Evolutionary conservation across 2,113 vertebrate species (phyloP), one percentile per base, ranked within the genome.

Genomic region (Festucalex cinctus): DNA sequence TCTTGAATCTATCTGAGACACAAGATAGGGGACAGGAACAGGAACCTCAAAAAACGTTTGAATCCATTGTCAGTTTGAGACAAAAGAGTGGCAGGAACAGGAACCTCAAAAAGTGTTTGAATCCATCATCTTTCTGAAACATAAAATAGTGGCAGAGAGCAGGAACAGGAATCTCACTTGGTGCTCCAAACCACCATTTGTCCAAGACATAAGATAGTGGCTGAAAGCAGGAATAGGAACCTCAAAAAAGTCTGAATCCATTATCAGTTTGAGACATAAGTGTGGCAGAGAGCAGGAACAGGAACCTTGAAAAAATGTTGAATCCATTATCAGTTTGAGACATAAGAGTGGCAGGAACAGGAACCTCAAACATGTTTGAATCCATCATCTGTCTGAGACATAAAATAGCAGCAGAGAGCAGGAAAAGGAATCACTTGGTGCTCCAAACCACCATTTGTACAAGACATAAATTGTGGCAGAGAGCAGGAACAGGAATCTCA

Each of bases 21-120:
- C 13, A 53, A 53, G 3, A 22, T 9, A 9, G 49, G 13, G 22
- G n/a, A 17, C 44, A 46, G 16, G 17, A 19, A 46, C 14, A 6
- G 16, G 16, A 46, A 46, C 17, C 5, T 19, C 16, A 46, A 41
- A 12, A 12, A 90, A 90, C 7, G 22, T 74, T 14, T 85, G 90
- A 4, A 68, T 91, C 64, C 80, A 81, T 73, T 85, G 76, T 49
- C 78, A 91, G 73, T 83, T 90, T 9, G 19, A 17, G 26, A 32
- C 26, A 32, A 19, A 32, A 32, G 6, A 28, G 54, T 28, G 28
- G 7, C 51, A 12, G 12, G 3, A 28, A 56, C 9, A 28, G 22
- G 22, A 28, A 56, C 13, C 53, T 56, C 14, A 13, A 28, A 28
- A 53, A 13, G 28, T 56, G 13, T 24, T 26, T 2, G 5, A 56